A percentile compares a stretch with the other conserved stretches of the same genome.
These are phyloP conservation scores for Benthosema pterotum DNA, from an alignment of 2,797 vertebrate genomes.

Conservation along the genomic window DNA sequence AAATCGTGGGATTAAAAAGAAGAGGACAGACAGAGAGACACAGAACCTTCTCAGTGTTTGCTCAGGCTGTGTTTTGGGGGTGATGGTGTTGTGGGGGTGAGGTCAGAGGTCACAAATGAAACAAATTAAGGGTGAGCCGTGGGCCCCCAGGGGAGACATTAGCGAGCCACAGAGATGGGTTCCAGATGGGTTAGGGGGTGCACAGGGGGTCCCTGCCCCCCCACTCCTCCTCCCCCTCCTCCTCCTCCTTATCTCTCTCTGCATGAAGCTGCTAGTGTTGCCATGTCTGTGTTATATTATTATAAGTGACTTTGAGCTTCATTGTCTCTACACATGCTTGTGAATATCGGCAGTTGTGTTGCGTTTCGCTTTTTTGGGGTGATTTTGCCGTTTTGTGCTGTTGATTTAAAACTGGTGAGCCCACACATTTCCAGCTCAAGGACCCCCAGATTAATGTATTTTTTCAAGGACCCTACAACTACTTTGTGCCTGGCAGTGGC, in stretches of 20 bases:
- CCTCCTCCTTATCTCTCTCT: slow-evolving; percentile 27
- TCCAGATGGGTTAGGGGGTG: slow-evolving; percentile 71
- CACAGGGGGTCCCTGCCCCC: slow-evolving; percentile 32
- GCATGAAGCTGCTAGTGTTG: slow-evolving; percentile 39
- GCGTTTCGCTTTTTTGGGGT: too few species aligned
- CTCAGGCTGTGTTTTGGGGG: slow-evolving; percentile 60
- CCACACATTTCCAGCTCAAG: too few species aligned
- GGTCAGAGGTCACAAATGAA: slow-evolving; percentile 79
- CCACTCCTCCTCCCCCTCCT: slow-evolving; percentile 20
- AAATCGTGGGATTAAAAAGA: too few species aligned
- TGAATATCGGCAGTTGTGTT: too few species aligned
- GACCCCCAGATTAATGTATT: too few species aligned
- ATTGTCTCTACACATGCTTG: too few species aligned
- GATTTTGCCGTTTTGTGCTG: too few species aligned
- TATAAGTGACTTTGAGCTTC: too few species aligned
- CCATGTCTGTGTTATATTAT: too few species aligned
- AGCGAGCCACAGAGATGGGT: slow-evolving; percentile 70
- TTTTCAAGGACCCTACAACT: too few species aligned
- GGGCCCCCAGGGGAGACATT: slow-evolving; percentile 74
- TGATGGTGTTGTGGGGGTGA: slow-evolving; percentile 46
- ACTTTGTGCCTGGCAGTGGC: too few species aligned
- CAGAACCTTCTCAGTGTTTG: slow-evolving; percentile 54
- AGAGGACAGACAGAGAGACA: slow-evolving; percentile 41
- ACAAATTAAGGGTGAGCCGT: slow-evolving; percentile 75
- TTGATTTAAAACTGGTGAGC: too few species aligned